Conservation (phyloP, 2,888 invertebrate species). For the Mechanitis messenoides region DNA sequence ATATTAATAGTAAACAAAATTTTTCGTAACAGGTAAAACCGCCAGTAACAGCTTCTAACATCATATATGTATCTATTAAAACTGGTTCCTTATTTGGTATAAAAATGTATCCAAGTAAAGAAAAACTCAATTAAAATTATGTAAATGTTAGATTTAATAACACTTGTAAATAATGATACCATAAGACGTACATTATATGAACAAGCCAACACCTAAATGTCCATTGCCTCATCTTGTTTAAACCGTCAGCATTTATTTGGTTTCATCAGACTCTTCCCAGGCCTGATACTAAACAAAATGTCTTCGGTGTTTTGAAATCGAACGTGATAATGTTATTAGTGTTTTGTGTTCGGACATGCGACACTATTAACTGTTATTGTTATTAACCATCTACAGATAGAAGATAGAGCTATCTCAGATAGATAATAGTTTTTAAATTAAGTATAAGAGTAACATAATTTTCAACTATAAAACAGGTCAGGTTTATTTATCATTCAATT, state of each 20-base stretch:
- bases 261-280: constrained; percentile 52
- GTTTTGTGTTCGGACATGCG: constrained; percentile 9
- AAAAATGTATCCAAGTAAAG: no score
- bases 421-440: no score
- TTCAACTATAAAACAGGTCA: no score
- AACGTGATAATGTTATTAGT: constrained; percentile 24
- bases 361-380: neutral
- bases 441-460: no score
- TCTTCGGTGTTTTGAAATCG: constrained; percentile 36
- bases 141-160: neutral
- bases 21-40: no score
- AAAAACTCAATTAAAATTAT: neutral
- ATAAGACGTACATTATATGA: constrained; percentile 26
- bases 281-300: constrained; percentile 40
- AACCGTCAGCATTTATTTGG: constrained; percentile 38
- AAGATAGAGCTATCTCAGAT: no score
- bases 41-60: no score
- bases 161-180: constrained; percentile 1
- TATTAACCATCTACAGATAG: no score
- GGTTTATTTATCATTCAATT: no score
- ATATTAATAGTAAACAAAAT: no score
- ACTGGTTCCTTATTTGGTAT: no score
- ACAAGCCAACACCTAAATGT: constrained; percentile 10
- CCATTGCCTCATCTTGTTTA: constrained; percentile 52
- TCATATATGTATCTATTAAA: no score